Conservation (phyloP, 2,888 invertebrate species). For the Lamellibrachia columna region DNA sequence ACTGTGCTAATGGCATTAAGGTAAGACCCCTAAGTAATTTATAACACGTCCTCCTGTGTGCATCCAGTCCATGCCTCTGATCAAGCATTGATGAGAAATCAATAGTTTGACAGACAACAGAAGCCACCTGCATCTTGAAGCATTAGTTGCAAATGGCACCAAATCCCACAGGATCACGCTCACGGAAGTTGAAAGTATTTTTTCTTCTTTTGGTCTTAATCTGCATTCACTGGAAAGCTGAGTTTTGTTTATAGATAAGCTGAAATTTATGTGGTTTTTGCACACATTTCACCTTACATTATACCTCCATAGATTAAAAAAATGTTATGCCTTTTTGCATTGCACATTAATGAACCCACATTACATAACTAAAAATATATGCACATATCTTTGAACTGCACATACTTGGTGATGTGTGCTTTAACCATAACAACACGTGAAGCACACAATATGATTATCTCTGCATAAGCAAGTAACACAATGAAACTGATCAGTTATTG, state of each 20-base stretch:
- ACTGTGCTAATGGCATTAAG: neutral
- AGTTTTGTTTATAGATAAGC: neutral
- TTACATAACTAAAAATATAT: too few relatives aligned
- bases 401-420: too few relatives aligned
- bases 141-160: neutral
- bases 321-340: too few relatives aligned
- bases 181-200: neutral
- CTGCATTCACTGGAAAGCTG: neutral
- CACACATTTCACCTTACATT: too few relatives aligned
- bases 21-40: constrained; percentile 11
- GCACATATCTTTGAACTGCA: too few relatives aligned
- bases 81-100: neutral
- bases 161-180: neutral
- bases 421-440: neutral
- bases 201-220: neutral
- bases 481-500: too few relatives aligned
- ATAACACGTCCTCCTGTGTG: neutral
- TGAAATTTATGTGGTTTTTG: too few relatives aligned
- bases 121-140: neutral
- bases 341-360: too few relatives aligned
- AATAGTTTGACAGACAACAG: neutral
- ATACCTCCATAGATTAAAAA: too few relatives aligned
- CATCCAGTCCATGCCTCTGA: neutral
- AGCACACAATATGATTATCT: too few relatives aligned
- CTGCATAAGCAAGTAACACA: too few relatives aligned